Evolutionary conservation across 2,888 invertebrate genomes (phyloP), one percentile per base, ranked within the genome.

Genomic region (Ypsolopha sequella): DNA sequence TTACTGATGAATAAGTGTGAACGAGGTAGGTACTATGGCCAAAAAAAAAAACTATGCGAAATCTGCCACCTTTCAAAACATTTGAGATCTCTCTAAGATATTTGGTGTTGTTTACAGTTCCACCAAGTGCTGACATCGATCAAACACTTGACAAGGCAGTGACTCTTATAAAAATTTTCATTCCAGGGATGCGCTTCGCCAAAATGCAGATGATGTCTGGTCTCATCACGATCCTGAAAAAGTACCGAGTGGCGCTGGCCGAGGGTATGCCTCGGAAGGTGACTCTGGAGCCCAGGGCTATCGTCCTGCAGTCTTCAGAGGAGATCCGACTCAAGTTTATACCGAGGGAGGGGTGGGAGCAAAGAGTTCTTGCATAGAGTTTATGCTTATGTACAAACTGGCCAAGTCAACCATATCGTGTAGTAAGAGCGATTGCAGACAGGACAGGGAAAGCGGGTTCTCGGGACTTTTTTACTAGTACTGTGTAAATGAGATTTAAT

Each of bases 131-230:
- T 3, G 11, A 43, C n/a, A n/a, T n/a, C n/a, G n/a, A n/a, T n/a
- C n/a, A n/a, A n/a, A n/a, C 11, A 10, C 33, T 36, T 36, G 6
- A 4, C 11, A 13, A 9, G 9, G 43, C 6, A n/a, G 11, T 48
- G 58, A 38, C 55, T 56, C 24, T 24, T 24, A 24, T 4, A 24
- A 24, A n/a, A 2, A 24, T 24, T 41, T 35, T 34, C 6, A 44
- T 62, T 64, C 8, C 59, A 78, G 78, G 78, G 7, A 63, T 66
- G 59, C 60, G 75, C 1, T 72, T 78, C 51, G 65, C 74, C 1
- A 69, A 66, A 56, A 74, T 78, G 76, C 70, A 73, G 54, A 61
- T 70, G 51, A 35, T 69, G n/a, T 60, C 74, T 0, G 73, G 68
- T 0, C 52, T 76, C 41, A 54, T 74, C 38, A 68, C 70, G 1